Percentiles rank a stretch among this genome's conserved stretches.
phyloP scores from a whole-genome alignment of 1,140 invertebrate genomes.

The Sycobia sp. region DNA sequence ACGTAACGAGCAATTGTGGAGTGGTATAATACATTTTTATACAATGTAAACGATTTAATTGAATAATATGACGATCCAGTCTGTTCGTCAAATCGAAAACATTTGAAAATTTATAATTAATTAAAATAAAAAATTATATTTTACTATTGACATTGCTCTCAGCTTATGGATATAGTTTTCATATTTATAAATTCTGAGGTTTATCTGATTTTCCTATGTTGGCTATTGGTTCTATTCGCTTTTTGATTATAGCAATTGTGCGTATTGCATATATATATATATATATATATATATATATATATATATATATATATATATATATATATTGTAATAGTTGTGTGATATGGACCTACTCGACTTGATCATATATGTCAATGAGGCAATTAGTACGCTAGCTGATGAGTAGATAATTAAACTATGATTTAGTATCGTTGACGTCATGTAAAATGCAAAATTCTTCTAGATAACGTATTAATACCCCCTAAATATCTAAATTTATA shows the following conservation, averaged over 20 bases:
- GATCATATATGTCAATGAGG: background rate
- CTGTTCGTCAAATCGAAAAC: too few species aligned
- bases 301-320: too few species aligned
- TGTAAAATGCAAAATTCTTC: constrained; percentile 25
- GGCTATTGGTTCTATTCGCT: background rate
- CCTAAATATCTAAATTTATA: background rate
- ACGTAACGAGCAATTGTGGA: constrained; percentile 18
- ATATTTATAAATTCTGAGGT: background rate
- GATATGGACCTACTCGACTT: background rate
- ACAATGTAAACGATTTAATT: constrained; percentile 15
- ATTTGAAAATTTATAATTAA: too few species aligned
- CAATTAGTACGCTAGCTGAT: constrained; percentile 11
- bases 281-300: too few species aligned
- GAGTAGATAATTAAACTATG: constrained; percentile 17
- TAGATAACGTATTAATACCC: constrained; percentile 11
- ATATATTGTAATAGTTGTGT: too few species aligned
- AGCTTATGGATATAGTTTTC: constrained; percentile 3
- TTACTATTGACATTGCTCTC: constrained; percentile 5
- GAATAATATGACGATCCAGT: too few species aligned
- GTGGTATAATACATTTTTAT: constrained; percentile 29
- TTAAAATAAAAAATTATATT: constrained; percentile 18
- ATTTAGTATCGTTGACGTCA: constrained; percentile 19
- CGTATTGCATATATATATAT: too few species aligned
- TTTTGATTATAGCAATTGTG: background rate
- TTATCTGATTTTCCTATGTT: background rate